Base-by-base conservation (phyloP, 2,797 vertebrate genomes). In the Novumbra hubbsi region DNA sequence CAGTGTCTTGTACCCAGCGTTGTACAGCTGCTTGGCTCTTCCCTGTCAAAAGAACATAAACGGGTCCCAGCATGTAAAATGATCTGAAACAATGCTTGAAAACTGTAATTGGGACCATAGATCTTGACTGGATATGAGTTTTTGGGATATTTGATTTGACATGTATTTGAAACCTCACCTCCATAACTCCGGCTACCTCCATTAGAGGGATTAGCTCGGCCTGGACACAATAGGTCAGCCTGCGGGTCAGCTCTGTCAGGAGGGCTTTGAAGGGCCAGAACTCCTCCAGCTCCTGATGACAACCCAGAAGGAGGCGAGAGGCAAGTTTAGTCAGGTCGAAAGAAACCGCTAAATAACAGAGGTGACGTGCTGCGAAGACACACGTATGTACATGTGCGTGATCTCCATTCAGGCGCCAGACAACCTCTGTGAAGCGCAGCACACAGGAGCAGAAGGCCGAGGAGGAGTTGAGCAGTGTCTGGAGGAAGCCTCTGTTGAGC, bases 261-360 rank as follows among this genome's bases (percentile, higher is more conserved):
- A 99, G 94, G 34, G 95, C 93, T 82, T 89, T 95, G 76, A 95
- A 98, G 15, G 97, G 94, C 98, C 98, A 99, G 69, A 99, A 94
- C 87, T 98, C 96, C 78, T 98, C 94, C 79, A 99, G 79, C 76
- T 98, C 98, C 98, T 99, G 88, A 6, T 78, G 55, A 76, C 70
- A 67, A 62, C 30, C 19, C 16, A 32, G 28, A 70, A 6, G 8
- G 17, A 30, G 14, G 57, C 9, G 11, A 12, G 17, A 30, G 14
- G 57, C 9, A 45, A 76, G 65, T 73, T 62, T 3, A 65, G 17
- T 64, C 27, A 11, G 27, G 60, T 63, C 27, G 34, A 73, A 21
- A n/a, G 19, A 19, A n/a, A 27, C 24, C 4, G 55, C 9, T n/a
- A 55, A 55, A 55, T 1, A 55, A 55, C n/a, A 55, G 19, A 9